Evolutionary conservation across 35 echinoderm and acorn worm species (phyloP).

Genomic region (Patiria miniata): DNA sequence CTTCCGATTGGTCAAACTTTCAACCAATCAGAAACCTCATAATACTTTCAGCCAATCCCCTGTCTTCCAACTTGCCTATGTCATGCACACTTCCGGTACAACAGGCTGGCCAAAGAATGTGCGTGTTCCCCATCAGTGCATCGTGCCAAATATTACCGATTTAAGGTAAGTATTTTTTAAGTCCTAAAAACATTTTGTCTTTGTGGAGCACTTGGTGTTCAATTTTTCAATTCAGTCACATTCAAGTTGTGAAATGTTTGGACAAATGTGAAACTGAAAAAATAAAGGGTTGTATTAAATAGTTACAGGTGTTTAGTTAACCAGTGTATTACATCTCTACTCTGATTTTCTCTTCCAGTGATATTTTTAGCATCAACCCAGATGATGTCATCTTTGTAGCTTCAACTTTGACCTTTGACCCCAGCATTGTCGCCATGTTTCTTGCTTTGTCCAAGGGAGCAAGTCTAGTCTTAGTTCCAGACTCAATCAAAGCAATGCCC

Average conservation of each 20-base stretch:
- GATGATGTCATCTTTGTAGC: conserved; percentile 90
- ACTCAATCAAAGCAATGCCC: conserved; percentile 62
- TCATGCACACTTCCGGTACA: conserved; percentile 87
- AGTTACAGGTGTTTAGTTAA: no score
- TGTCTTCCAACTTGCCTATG: conserved; percentile 63
- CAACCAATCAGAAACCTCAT: neutral
- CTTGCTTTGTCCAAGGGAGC: conserved; percentile 68
- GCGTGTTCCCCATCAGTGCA: conserved; percentile 82
- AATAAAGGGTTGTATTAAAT: no score
- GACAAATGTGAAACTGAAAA: no score
- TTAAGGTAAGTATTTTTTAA: conserved; percentile 53
- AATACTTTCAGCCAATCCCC: neutral
- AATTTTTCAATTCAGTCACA: no score
- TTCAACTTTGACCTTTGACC: conserved; percentile 87
- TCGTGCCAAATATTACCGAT: conserved; percentile 85
- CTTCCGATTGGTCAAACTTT: conserved; percentile 8
- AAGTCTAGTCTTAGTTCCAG: conserved; percentile 76
- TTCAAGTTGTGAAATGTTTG: no score
- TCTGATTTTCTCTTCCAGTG: conserved; percentile 36
- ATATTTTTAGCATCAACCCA: conserved; percentile 53
- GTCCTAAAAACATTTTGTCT: neutral
- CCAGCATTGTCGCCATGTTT: conserved; percentile 92
- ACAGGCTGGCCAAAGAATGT: conserved; percentile 89
- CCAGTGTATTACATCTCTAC: neutral
- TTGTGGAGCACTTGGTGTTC: neutral